Percentiles rank a stretch among this genome's conserved stretches.
Evolutionary conservation across 1,140 invertebrate species (phyloP).

Genomic region (Condylostylus longicornis): DNA sequence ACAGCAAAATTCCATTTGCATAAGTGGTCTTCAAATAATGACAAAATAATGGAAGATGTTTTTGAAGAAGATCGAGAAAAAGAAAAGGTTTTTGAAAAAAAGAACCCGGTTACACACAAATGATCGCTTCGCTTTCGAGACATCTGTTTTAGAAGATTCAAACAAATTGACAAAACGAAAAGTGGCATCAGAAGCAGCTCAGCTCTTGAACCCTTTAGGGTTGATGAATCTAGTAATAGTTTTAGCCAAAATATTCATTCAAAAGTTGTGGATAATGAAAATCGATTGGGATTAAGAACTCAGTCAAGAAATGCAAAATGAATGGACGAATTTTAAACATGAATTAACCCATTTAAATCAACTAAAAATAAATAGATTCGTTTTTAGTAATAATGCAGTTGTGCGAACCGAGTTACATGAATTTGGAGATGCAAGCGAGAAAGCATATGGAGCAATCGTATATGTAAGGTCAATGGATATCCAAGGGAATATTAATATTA

Average conservation of each 20-base stretch:
- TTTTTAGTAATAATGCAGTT: neutral
- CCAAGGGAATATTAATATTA: neutral
- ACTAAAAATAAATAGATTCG: constrained; percentile 1
- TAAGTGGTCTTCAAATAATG: constrained; percentile 8
- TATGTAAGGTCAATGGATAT: too few relatives aligned
- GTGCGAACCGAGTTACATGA: constrained; percentile 11
- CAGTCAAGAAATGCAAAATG: constrained; percentile 3
- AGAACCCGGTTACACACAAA: neutral
- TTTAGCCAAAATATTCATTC: constrained; percentile 28
- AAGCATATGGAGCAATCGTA: too few relatives aligned
- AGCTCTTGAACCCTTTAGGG: constrained; percentile 29
- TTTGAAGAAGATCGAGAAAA: constrained; percentile 1
- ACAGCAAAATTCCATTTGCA: constrained; percentile 4
- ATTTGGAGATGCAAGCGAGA: constrained; percentile 24
- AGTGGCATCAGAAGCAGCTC: constrained; percentile 20
- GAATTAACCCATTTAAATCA: constrained; percentile 11
- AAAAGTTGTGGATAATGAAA: constrained; percentile 26
- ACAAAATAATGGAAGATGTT: constrained; percentile 3
- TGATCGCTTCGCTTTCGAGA: neutral
- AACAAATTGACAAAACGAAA: constrained; percentile 15
- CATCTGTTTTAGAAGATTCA: neutral
- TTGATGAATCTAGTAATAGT: constrained; percentile 27
- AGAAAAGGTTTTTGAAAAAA: neutral
- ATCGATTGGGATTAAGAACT: constrained; percentile 23
- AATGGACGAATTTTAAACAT: constrained; percentile 11